Percentiles rank a stretch among this genome's conserved stretches.
phyloP scores from a whole-genome alignment of 2,797 vertebrate species.

The Ctenochaetus hawaiiensis region DNA sequence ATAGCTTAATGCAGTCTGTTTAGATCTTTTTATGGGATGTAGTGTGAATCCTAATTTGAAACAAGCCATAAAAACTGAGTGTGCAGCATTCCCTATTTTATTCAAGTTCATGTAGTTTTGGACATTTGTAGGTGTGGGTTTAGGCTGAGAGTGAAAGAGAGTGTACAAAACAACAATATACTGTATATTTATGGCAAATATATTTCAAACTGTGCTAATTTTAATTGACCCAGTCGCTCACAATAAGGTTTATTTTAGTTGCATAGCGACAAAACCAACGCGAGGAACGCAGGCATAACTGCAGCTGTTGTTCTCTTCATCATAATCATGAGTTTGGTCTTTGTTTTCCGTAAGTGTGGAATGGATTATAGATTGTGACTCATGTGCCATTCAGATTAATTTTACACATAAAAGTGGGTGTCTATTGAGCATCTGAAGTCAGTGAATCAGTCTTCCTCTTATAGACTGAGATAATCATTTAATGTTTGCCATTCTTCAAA shows the following conservation, averaged over 20 bases:
- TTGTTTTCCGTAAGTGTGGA: slow-evolving; percentile 5
- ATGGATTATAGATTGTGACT: not conserved
- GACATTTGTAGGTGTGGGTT: not conserved
- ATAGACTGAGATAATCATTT: not conserved
- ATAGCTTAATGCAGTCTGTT: not conserved
- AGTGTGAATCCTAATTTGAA: not conserved
- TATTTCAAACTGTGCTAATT: not conserved
- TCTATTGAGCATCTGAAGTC: slow-evolving; percentile 16
- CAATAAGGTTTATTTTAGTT: not conserved
- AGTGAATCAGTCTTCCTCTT: not conserved
- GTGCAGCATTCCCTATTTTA: not conserved
- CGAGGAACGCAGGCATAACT: not conserved
- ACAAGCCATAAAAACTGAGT: not conserved
- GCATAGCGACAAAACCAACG: not conserved
- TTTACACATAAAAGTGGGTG: slow-evolving; percentile 19
- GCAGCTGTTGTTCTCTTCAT: slow-evolving; percentile 2
- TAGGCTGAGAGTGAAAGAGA: not conserved
- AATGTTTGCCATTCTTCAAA: slow-evolving; percentile 46
- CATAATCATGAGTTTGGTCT: slow-evolving; percentile 3
- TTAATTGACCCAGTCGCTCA: slow-evolving; percentile 4
- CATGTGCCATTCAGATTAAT: slow-evolving; percentile 7
- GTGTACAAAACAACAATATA: not conserved
- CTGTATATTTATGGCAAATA: not conserved
- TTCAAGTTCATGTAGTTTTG: not conserved
- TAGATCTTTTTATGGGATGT: not conserved